Percentiles rank a stretch among this genome's conserved stretches.
Conservation (phyloP, 2,113 vertebrate genomes). For the Ptilorrhoa leucosticta region DNA sequence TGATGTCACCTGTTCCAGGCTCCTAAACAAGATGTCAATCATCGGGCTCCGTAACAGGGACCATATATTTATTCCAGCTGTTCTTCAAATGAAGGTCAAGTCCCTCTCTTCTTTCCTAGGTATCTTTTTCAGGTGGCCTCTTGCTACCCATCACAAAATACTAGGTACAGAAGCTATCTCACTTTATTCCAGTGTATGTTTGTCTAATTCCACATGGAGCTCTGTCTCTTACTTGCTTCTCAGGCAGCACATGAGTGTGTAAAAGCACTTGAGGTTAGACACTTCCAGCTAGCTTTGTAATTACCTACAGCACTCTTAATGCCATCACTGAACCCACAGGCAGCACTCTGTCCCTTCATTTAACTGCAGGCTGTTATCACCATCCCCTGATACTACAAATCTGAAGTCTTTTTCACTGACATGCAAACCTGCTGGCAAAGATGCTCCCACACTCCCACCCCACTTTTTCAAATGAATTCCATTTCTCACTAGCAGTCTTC, state of each 20-base stretch:
- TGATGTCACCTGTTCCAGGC: background rate
- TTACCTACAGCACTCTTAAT: background rate
- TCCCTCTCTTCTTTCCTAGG: background rate
- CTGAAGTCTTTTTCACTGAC: background rate
- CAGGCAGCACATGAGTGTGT: background rate
- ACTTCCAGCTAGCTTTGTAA: background rate
- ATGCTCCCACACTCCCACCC: background rate
- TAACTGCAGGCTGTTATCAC: background rate
- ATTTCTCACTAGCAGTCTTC: background rate
- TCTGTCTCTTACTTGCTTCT: background rate
- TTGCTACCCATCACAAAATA: background rate
- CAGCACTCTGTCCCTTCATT: background rate
- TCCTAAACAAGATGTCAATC: background rate
- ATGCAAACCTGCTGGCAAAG: background rate
- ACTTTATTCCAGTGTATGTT: background rate
- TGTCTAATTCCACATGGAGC: background rate
- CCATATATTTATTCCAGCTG: background rate
- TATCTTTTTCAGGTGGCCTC: background rate
- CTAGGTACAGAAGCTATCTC: background rate
- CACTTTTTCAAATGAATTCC: background rate
- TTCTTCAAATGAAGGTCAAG: background rate
- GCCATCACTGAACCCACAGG: background rate
- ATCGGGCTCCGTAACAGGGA: background rate
- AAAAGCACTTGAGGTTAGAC: background rate
- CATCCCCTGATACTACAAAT: background rate